phyloP scores from a whole-genome alignment of 2,113 vertebrate genomes.

The Pan troglodytes region NHGRI_mPanTro3-v2.1_pri NC_072401.2:142463501-142464000 shows the following conservation, averaged over 20 bases:
- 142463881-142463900: not conserved
- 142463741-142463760: not conserved
- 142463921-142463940: not conserved
- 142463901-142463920: not conserved
- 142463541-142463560: not conserved
- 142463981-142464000: not conserved
- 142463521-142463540: not conserved
- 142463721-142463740: not conserved
- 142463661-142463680: not conserved
- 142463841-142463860: not conserved
- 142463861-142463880: not conserved
- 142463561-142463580: not conserved
- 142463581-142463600: not conserved
- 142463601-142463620: not conserved
- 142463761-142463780: not conserved
- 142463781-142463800: conserved; percentile 5
- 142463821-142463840: not conserved
- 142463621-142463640: not conserved
- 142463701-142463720: not conserved
- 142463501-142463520: too few species aligned
- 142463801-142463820: not conserved
- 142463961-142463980: not conserved
- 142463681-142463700: not conserved
- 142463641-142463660: not conserved
- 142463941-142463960: not conserved